Evolutionary conservation across 2,797 vertebrate species (phyloP), one percentile per base, ranked within the genome.

Genomic region (Apogon talboti): DNA sequence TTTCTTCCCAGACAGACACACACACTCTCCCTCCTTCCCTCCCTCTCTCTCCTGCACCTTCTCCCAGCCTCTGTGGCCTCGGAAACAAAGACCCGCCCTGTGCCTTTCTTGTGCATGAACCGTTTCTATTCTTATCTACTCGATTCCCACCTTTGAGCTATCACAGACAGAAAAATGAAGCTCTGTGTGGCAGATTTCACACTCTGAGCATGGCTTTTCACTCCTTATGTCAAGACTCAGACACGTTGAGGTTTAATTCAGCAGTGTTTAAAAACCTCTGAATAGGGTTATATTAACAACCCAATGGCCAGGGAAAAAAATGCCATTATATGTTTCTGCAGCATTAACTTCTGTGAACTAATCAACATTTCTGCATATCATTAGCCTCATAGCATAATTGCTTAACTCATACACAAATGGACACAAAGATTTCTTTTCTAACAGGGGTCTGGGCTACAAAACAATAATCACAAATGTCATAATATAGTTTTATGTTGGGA

Each of bases 41-140:
- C 46, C 16, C 30, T 1, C 30, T 12, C 48, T 7, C 52, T 21
- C 11, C 52, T 47, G 59, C 61, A 15, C 66, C 63, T 45, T 37
- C 69, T 50, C 56, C 43, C 28, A 30, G 24, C 37, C 49, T 14
- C 57, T 28, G 66, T 61, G 66, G 71, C 66, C 54, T 70, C 66
- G 52, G 58, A 74, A 66, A 70, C 69, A 81, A 72, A 76, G 71
- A 55, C 2, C 30, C 9, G 2, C 67, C 59, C 58, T 71, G 57
- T 58, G 65, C 54, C 47, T 77, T 51, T 65, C 49, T 41, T 59
- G 56, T 71, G 66, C 38, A 0, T 30, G 6, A 38, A 43, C 2
- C 49, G 45, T 47, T 41, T 66, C 74, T 89, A 73, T 91, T 91
- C 90, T 73, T 87, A 81, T 76, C 66, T 0, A n/a, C 54, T 67